These are phyloP conservation scores for Abramis brama DNA, from an alignment of 2,113 vertebrate species.

Conservation along the genomic window DNA sequence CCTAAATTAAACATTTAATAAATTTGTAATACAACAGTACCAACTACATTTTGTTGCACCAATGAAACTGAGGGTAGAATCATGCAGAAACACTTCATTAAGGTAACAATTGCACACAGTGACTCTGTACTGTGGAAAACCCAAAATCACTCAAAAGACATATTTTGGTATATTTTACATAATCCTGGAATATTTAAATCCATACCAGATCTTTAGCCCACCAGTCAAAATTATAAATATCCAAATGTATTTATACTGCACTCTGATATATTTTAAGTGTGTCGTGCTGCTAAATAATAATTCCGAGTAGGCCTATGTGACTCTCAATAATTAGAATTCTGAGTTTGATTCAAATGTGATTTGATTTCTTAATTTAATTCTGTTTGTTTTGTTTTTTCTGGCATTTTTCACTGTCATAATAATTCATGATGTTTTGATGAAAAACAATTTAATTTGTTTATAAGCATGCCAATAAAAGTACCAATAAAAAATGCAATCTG, in stretches of 20 bases:
- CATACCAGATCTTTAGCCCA: background rate
- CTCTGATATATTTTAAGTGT: background rate
- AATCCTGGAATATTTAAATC: background rate
- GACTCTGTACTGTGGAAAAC: background rate
- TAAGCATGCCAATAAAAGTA: no score
- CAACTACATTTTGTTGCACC: background rate
- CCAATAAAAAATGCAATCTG: background rate
- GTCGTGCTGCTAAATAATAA: background rate
- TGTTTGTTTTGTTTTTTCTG: background rate
- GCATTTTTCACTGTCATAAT: background rate
- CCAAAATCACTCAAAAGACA: background rate
- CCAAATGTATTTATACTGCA: background rate
- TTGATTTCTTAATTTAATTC: background rate
- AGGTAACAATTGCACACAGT: background rate
- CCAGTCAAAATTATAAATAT: background rate
- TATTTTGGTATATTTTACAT: background rate
- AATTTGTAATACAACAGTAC: background rate
- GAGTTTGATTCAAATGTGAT: background rate
- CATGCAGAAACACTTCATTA: background rate
- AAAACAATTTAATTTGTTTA: background rate
- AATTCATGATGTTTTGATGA: background rate
- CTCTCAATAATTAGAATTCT: background rate
- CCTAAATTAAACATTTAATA: no score
- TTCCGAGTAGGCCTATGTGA: background rate
- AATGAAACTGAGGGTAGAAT: background rate